Evolutionary conservation across 2,113 vertebrate genomes (phyloP).

Genomic region (Lepus europaeus): DNA sequence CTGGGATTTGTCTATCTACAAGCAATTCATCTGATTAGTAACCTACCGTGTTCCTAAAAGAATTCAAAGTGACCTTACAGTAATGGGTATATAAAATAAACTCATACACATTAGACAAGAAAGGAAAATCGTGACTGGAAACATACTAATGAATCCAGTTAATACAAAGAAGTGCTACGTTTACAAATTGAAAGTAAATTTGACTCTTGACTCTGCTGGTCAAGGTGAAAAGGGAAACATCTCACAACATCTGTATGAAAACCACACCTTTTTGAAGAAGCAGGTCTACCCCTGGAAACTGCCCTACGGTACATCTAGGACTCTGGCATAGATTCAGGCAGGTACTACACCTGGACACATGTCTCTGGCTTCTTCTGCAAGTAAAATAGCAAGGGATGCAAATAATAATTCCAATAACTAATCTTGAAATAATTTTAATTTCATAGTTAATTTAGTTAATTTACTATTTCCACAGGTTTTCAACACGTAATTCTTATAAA

Average conservation of each 20-base stretch:
- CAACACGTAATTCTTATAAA: neutral
- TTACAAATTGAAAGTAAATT: neutral
- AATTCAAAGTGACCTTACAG: constrained; percentile 6
- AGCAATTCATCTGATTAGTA: constrained; percentile 42
- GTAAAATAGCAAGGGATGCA: neutral
- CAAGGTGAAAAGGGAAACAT: neutral
- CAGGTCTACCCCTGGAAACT: neutral
- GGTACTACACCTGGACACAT: neutral
- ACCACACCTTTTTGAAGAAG: neutral
- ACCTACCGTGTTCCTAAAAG: neutral
- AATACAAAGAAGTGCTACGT: neutral
- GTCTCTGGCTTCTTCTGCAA: neutral
- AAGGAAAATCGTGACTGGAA: neutral
- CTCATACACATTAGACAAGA: neutral
- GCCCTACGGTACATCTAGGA: neutral
- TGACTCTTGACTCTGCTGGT: neutral
- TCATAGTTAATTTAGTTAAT: neutral
- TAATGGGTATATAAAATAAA: neutral
- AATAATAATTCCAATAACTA: neutral
- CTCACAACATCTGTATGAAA: neutral
- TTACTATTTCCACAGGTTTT: constrained; percentile 20
- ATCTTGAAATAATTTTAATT: constrained; percentile 17
- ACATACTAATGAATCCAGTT: neutral
- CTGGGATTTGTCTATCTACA: constrained; percentile 12
- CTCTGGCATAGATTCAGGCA: neutral